A percentile compares a stretch with the other conserved stretches of the same genome.
Evolutionary conservation across 2,797 vertebrate species (phyloP).

Genomic region (Coregonus suidteri): DNA sequence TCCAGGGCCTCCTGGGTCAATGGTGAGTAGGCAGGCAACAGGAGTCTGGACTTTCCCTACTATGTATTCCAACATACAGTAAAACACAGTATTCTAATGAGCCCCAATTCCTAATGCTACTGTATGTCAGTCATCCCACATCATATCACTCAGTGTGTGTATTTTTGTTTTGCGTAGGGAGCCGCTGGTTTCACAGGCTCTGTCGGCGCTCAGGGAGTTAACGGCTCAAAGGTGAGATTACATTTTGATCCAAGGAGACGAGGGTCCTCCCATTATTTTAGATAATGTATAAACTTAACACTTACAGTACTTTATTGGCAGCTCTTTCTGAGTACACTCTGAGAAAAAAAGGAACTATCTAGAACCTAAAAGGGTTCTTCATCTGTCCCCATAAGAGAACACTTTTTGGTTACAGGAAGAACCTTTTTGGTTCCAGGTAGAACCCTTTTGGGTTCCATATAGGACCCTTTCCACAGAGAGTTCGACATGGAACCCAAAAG

Average conservation of each 20-base stretch:
- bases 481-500: no score
- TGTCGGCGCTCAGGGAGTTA: slow-evolving; percentile 77
- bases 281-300: neutral
- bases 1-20: slow-evolving; percentile 63
- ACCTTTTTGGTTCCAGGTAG: no score
- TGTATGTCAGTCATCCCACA: neutral
- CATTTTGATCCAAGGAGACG: neutral
- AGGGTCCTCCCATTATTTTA: neutral
- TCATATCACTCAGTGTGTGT: neutral
- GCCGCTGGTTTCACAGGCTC: slow-evolving; percentile 75
- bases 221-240: slow-evolving; percentile 83
- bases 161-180: slow-evolving; percentile 68
- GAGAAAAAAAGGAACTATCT: no score
- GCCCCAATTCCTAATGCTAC: neutral
- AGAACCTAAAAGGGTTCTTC: no score
- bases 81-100: neutral
- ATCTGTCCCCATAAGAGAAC: no score
- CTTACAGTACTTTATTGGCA: neutral
- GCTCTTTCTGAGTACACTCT: neutral
- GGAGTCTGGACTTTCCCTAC: neutral
- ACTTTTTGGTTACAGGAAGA: no score
- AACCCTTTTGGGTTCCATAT: no score
- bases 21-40: slow-evolving; percentile 57
- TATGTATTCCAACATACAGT: neutral
- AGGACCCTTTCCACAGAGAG: no score